Evolutionary conservation across 2,797 vertebrate genomes (phyloP), one percentile per base, ranked within the genome.

Genomic region (Darevskia mixta): DNA sequence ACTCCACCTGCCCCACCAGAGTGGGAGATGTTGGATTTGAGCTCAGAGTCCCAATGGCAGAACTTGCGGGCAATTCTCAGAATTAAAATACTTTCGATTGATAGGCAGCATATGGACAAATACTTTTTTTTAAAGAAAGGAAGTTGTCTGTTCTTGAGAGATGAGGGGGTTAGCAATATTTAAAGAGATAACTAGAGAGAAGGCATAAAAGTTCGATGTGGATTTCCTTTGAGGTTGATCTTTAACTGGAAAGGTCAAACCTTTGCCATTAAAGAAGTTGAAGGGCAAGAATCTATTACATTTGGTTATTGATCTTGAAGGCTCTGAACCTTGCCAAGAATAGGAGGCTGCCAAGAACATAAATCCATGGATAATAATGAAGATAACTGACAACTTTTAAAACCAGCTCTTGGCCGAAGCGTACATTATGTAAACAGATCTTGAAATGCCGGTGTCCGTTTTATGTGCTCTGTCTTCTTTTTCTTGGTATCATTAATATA

Each of bases 231-330:
- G 45, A 88, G 58, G 71, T 25, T 88, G 87, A 73, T 92, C 76
- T 93, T 93, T 92, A 92, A 83, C 92, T 87, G 86, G 78, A 91
- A 94, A 94, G 86, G 90, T 93, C 88, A 94, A 92, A 91, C 61
- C 5, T 92, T 92, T 90, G 90, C 64, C 86, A 91, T 91, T 89
- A 85, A 87, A 91, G 87, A 23, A 85, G 35, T 6, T 86, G 86
- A 94, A 95, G 86, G 89, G 83, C 82, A 94, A 89, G 79, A 88
- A 93, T 82, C 69, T 86, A 78, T 88, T 93, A 81, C 45, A 79
- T 92, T 89, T 86, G 73, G 5, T 86, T 92, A 93, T 13, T 90
- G 91, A 92, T 92, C 94, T 49, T 88, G 66, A 93, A 87, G 84
- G 93, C 83, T 71, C 49, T 90, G 91, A 86, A 72, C 80, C 88